Conservation (phyloP, 2,888 invertebrate species). For the Creontiades dilutus region DNA sequence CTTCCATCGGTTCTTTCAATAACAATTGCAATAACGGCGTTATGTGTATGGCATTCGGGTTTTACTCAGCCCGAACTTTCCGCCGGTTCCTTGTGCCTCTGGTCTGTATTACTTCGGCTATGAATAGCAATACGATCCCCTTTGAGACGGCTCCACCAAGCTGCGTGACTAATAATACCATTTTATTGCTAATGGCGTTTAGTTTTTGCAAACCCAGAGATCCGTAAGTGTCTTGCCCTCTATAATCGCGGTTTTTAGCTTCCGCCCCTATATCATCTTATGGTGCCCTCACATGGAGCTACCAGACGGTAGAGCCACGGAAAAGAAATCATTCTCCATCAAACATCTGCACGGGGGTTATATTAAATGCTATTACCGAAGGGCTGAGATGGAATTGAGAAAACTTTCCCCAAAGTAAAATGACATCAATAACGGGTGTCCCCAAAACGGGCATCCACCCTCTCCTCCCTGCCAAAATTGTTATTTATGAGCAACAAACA, state of each 20-base stretch:
- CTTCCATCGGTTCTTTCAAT: not conserved
- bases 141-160: not conserved
- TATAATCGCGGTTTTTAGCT: not conserved
- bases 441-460: too few relatives aligned
- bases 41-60: not conserved
- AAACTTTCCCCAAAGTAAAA: not conserved
- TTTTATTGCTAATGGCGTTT: slow-evolving; percentile 9
- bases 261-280: not conserved
- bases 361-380: not conserved
- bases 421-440: not conserved
- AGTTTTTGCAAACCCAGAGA: slow-evolving; percentile 1
- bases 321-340: not conserved
- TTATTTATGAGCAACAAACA: too few relatives aligned
- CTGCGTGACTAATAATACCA: not conserved
- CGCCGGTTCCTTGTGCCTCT: not conserved
- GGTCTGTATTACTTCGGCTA: slow-evolving; percentile 1
- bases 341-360: not conserved
- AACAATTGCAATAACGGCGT: not conserved
- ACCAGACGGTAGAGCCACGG: not conserved
- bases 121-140: slow-evolving; percentile 28
- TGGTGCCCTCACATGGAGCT: not conserved
- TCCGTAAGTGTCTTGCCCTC: not conserved
- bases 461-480: too few relatives aligned
- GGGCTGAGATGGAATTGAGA: not conserved
- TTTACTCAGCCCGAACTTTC: not conserved